Conservation (phyloP, 2,113 vertebrate species). For the Pelecanoides urinatrix region DNA sequence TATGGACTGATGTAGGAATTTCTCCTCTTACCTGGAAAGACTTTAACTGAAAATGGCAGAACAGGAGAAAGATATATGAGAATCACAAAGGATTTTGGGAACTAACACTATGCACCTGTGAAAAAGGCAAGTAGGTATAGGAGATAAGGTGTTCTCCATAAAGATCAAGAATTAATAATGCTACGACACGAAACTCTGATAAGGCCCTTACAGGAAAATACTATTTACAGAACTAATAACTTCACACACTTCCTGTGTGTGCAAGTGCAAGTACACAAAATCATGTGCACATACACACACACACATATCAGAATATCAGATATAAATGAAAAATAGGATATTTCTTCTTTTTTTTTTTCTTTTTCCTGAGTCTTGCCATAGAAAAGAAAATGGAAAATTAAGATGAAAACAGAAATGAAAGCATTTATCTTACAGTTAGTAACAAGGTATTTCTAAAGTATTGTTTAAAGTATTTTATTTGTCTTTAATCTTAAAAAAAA, state of each 20-base stretch:
- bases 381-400: background rate
- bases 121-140: background rate
- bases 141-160: background rate
- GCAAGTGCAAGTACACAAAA: background rate
- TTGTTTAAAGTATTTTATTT: background rate
- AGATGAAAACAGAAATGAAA: background rate
- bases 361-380: background rate
- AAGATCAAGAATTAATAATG: background rate
- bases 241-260: background rate
- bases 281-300: fast-evolving
- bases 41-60: background rate
- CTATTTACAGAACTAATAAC: background rate
- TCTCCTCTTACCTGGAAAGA: background rate
- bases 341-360: background rate
- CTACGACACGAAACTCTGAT: background rate
- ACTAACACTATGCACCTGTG: background rate
- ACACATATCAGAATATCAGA: background rate
- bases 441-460: background rate
- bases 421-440: background rate
- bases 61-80: background rate
- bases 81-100: background rate
- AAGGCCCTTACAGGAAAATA: background rate
- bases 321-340: background rate
- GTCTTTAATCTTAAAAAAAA: background rate
- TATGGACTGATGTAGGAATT: background rate